Conservation (phyloP, 2,797 vertebrate species). For the Urophycis tenuis region DNA sequence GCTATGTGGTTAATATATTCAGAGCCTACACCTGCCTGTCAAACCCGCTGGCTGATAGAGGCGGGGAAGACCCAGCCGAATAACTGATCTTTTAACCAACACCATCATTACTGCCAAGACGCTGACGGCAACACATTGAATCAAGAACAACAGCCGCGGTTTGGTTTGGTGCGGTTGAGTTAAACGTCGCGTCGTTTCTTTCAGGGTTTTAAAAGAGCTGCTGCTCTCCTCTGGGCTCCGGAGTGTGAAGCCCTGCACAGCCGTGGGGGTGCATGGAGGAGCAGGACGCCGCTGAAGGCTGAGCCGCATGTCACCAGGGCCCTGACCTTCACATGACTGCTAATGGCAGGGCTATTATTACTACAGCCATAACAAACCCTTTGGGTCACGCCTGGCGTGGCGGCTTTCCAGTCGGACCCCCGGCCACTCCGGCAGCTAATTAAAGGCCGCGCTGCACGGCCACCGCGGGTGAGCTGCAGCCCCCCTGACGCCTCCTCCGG, state of each 20-base stretch:
- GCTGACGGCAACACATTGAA: slow-evolving; percentile 30
- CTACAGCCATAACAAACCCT: not conserved
- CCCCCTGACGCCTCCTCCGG: no score
- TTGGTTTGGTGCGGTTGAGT: not conserved
- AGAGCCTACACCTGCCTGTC: slow-evolving; percentile 46
- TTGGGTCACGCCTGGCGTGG: not conserved
- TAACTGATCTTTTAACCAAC: slow-evolving; percentile 39
- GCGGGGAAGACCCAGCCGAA: slow-evolving; percentile 41
- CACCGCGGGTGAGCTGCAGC: no score
- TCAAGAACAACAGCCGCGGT: slow-evolving; percentile 13
- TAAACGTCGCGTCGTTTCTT: slow-evolving; percentile 4
- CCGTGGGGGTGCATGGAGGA: not conserved
- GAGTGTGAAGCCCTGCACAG: no score
- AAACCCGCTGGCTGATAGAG: slow-evolving; percentile 37
- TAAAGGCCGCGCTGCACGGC: not conserved
- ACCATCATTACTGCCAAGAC: slow-evolving; percentile 43
- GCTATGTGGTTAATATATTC: slow-evolving; percentile 49
- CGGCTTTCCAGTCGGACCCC: not conserved
- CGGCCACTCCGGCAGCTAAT: not conserved
- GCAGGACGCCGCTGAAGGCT: not conserved
- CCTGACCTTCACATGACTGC: not conserved
- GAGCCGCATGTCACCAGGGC: not conserved
- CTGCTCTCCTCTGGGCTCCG: not conserved
- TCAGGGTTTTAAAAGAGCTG: not conserved
- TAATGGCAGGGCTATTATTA: not conserved